These are phyloP conservation scores for Synodontis membranacea DNA, from an alignment of 2,113 vertebrate genomes.

Conservation along the genomic window DNA sequence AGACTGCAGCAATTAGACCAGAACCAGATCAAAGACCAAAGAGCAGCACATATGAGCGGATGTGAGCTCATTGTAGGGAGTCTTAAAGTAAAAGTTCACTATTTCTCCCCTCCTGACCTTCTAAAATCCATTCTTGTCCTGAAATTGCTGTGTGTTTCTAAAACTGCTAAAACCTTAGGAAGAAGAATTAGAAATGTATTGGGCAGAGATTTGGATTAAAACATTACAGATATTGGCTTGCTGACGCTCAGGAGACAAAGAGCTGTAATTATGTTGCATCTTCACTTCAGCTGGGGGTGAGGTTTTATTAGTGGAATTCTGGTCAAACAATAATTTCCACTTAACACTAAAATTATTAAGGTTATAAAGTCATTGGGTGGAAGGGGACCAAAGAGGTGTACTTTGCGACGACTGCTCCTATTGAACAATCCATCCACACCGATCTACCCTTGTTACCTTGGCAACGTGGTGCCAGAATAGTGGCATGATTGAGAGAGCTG, in stretches of 20 bases:
- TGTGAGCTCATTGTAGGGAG: constrained; percentile 23
- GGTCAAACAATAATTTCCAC: constrained; percentile 3
- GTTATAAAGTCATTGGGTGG: background rate
- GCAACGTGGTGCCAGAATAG: constrained; percentile 54
- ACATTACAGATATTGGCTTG: background rate
- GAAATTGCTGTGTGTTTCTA: background rate
- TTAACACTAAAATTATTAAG: background rate
- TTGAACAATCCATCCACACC: constrained; percentile 44
- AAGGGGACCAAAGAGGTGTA: background rate
- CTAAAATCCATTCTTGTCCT: background rate
- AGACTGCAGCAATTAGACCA: constrained; percentile 35
- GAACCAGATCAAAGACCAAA: constrained; percentile 37
- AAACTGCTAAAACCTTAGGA: background rate
- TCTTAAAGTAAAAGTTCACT: constrained; percentile 27
- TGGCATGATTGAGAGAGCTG: constrained; percentile 55
- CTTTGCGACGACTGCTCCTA: constrained; percentile 12
- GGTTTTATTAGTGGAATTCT: background rate
- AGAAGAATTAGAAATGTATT: background rate
- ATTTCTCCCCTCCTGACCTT: background rate
- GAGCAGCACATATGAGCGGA: constrained; percentile 3
- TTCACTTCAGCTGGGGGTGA: constrained; percentile 3
- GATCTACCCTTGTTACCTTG: constrained; percentile 60
- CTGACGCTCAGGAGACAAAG: background rate
- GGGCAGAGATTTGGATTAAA: background rate
- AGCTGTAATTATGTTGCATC: background rate